Percentiles rank a stretch among this genome's conserved stretches.
Evolutionary conservation across 2,113 vertebrate genomes (phyloP).

Genomic region (Phalacrocorax aristotelis): DNA sequence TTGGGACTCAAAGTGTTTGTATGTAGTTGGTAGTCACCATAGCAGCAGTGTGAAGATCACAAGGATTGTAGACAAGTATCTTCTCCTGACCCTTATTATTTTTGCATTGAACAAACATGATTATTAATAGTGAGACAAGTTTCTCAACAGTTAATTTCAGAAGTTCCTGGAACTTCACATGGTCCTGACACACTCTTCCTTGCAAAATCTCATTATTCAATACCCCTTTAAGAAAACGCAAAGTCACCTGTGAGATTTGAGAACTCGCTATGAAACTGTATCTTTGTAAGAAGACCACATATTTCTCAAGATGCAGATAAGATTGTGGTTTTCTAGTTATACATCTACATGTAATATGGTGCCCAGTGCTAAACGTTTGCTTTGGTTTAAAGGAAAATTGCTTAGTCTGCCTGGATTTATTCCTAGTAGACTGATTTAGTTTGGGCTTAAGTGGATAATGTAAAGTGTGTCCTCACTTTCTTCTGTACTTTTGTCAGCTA

Average conservation of each 20-base stretch:
- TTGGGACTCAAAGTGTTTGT: neutral
- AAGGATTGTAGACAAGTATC: neutral
- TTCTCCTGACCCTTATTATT: neutral
- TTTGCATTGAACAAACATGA: neutral
- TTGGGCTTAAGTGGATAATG: neutral
- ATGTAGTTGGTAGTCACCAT: neutral
- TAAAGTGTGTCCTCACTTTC: neutral
- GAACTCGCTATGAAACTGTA: neutral
- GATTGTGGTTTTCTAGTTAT: neutral
- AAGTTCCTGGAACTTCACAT: neutral
- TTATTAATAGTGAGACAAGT: neutral
- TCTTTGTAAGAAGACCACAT: neutral
- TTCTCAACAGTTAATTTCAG: neutral
- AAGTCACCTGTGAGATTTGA: neutral
- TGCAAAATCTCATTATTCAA: neutral
- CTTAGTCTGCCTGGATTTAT: neutral
- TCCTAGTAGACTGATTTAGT: neutral
- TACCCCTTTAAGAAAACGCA: neutral
- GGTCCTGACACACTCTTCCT: neutral
- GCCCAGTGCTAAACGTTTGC: neutral
- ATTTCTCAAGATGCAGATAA: neutral
- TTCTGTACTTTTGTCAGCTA: slow-evolving; percentile 78
- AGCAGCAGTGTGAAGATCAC: neutral
- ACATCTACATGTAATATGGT: neutral
- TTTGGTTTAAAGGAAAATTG: neutral